Conservation (phyloP, 2,797 vertebrate genomes). For the Poeciliopsis paucimaculata region DNA sequence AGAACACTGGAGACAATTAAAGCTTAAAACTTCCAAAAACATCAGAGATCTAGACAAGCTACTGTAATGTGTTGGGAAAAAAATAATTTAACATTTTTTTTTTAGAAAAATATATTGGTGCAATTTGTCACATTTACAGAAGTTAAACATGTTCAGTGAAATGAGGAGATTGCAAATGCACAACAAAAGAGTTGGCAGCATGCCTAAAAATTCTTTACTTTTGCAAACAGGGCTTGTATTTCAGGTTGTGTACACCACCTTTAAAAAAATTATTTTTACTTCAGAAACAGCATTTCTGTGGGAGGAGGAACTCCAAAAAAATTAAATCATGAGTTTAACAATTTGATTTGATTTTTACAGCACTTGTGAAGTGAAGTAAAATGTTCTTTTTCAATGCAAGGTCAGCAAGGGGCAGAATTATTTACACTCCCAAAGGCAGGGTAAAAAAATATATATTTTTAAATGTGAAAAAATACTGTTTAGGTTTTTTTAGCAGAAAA, state of each 20-base stretch:
- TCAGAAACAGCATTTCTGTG: slow-evolving; percentile 24
- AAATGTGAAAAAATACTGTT: slow-evolving; percentile 10
- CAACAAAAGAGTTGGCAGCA: background rate
- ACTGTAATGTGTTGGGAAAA: background rate
- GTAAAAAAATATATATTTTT: slow-evolving; percentile 28
- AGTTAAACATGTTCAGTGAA: slow-evolving; percentile 8
- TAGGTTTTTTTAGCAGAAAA: slow-evolving; percentile 7
- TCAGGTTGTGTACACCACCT: slow-evolving; percentile 45
- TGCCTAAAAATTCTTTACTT: slow-evolving; percentile 2
- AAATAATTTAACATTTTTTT: too few species aligned
- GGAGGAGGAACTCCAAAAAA: slow-evolving; percentile 16
- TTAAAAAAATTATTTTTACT: slow-evolving; percentile 14
- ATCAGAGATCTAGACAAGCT: background rate
- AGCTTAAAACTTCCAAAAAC: background rate
- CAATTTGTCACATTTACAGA: slow-evolving; percentile 32
- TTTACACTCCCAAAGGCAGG: slow-evolving; percentile 38
- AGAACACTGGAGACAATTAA: slow-evolving; percentile 21
- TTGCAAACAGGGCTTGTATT: slow-evolving; percentile 10
- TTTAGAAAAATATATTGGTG: slow-evolving; percentile 9
- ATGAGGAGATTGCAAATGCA: slow-evolving; percentile 13
- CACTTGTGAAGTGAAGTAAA: slow-evolving; percentile 19
- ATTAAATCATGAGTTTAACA: slow-evolving; percentile 17
- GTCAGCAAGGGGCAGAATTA: slow-evolving; percentile 27
- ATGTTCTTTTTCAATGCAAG: slow-evolving; percentile 15
- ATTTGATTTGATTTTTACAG: slow-evolving; percentile 42